Evolutionary conservation across 2,113 vertebrate species (phyloP).

Genomic region (Climacteris rufus): DNA sequence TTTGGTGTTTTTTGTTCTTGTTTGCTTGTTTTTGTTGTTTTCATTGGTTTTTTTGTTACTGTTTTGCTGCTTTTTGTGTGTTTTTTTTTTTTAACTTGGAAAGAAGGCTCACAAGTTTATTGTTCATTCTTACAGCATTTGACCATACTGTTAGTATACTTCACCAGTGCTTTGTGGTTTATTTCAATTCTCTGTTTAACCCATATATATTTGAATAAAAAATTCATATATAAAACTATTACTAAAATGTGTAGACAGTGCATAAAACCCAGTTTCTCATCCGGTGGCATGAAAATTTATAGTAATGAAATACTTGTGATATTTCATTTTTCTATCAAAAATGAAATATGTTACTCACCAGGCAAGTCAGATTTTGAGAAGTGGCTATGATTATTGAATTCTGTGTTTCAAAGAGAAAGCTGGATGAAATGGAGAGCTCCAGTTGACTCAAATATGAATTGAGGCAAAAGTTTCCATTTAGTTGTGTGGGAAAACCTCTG

Average conservation of each 20-base stretch:
- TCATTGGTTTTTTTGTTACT: neutral
- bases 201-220: neutral
- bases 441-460: neutral
- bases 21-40: neutral
- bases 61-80: neutral
- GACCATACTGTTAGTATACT: neutral
- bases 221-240: neutral
- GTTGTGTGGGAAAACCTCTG: neutral
- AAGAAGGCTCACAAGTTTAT: neutral
- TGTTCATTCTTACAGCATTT: neutral
- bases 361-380: neutral
- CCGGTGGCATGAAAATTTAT: neutral
- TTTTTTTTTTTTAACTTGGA: neutral
- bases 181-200: neutral
- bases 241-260: neutral
- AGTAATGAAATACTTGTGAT: neutral
- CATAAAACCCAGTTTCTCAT: neutral
- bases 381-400: neutral
- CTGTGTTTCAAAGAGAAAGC: neutral
- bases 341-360: neutral
- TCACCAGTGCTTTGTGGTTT: neutral
- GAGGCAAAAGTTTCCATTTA: neutral
- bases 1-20: neutral
- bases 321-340: neutral
- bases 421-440: neutral